Conservation (phyloP, 2,797 vertebrate genomes). For the Coregonus ussuriensis region DNA sequence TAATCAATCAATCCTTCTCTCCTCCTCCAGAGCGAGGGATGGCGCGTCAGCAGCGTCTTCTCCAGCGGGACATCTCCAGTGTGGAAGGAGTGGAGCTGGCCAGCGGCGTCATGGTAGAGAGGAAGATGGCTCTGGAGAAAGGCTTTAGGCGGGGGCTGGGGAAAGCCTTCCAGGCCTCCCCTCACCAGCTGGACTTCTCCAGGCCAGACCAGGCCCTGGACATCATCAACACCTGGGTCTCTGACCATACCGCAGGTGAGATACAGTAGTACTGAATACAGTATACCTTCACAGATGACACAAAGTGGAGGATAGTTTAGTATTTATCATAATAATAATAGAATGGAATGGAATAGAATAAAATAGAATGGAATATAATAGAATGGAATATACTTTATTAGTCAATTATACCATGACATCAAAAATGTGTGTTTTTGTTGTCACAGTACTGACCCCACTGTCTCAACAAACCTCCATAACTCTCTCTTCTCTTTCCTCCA, state of each 20-base stretch:
- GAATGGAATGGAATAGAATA: too few relatives aligned
- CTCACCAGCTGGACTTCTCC: conserved; percentile 85
- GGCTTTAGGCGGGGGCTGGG: conserved; percentile 72
- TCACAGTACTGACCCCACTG: too few relatives aligned
- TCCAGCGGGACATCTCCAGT: conserved; percentile 71
- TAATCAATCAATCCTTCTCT: too few relatives aligned
- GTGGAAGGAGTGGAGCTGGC: conserved; percentile 74
- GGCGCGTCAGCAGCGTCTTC: conserved; percentile 69
- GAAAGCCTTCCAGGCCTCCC: conserved; percentile 75
- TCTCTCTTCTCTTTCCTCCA: conserved; percentile 38
- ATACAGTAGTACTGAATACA: too few relatives aligned
- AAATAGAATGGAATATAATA: too few relatives aligned
- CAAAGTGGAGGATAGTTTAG: too few relatives aligned
- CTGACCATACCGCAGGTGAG: conserved; percentile 82
- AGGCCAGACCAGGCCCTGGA: conserved; percentile 67
- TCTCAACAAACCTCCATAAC: neutral
- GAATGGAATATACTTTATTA: too few relatives aligned
- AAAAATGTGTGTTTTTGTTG: too few relatives aligned
- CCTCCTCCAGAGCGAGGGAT: conserved; percentile 69
- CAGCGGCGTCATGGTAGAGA: conserved; percentile 82
- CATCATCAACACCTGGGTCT: conserved; percentile 85
- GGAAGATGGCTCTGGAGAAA: conserved; percentile 77
- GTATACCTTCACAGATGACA: too few relatives aligned
- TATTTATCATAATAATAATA: too few relatives aligned
- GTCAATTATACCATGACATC: too few relatives aligned